Conservation (phyloP, 2,888 invertebrate genomes). For the Leptinotarsa rubiginosa region DNA sequence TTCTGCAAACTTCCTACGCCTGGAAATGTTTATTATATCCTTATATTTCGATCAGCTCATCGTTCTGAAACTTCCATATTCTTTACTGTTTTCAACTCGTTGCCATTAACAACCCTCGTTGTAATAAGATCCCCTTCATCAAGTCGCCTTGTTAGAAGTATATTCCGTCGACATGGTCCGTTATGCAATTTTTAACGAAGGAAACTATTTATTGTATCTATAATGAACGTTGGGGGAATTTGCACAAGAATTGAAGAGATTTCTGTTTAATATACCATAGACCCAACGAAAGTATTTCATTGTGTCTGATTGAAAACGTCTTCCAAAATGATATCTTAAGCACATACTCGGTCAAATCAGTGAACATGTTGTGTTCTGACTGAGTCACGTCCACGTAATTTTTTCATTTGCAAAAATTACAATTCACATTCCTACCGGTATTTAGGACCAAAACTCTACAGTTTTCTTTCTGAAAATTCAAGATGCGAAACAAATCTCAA, state of each 20-base stretch:
- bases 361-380: too few relatives aligned
- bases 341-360: too few relatives aligned
- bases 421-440: too few relatives aligned
- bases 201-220: conserved; percentile 25
- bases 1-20: conserved; percentile 33
- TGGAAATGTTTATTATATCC: conserved; percentile 34
- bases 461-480: too few relatives aligned
- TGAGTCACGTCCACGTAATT: too few relatives aligned
- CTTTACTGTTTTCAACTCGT: conserved; percentile 52
- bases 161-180: conserved; percentile 29
- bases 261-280: not conserved
- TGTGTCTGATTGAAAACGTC: not conserved
- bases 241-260: not conserved
- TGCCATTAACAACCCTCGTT: conserved; percentile 54
- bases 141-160: conserved; percentile 45
- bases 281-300: not conserved
- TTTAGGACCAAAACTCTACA: too few relatives aligned
- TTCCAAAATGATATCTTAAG: too few relatives aligned
- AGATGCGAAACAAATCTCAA: too few relatives aligned
- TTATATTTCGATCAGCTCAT: conserved; percentile 34
- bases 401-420: too few relatives aligned
- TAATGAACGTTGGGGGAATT: not conserved
- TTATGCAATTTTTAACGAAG: conserved; percentile 29
- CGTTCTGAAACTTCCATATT: conserved; percentile 44
- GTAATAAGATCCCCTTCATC: conserved; percentile 53